Evolutionary conservation across 2,888 invertebrate species (phyloP).

Genomic region (Caenorhabditis zanzibari): DNA sequence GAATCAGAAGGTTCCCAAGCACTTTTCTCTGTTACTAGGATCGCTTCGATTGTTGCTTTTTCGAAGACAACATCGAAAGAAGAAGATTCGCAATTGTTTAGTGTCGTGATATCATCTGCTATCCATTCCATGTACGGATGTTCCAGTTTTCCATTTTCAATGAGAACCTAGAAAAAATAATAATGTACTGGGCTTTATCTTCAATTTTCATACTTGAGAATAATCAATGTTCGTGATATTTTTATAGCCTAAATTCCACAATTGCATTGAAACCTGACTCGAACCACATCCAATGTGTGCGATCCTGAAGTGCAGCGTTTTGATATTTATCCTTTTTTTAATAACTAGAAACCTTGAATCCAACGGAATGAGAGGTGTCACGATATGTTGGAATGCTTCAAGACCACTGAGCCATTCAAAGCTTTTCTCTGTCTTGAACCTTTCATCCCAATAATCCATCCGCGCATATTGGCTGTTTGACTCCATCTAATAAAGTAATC

Average conservation of each 20-base stretch:
- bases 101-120: conserved; percentile 84
- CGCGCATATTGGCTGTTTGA: conserved; percentile 72
- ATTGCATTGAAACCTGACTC: conserved; percentile 84
- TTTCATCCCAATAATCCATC: conserved; percentile 76
- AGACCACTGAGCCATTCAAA: conserved; percentile 78
- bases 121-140: conserved; percentile 84
- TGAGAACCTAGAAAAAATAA: conserved; percentile 53
- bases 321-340: background rate
- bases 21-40: conserved; percentile 84
- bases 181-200: background rate
- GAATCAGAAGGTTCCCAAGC: conserved; percentile 75
- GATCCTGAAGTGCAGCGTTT: conserved; percentile 65
- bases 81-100: conserved; percentile 76
- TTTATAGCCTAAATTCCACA: conserved; percentile 84
- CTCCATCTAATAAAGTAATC: conserved; percentile 61
- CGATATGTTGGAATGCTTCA: conserved; percentile 67
- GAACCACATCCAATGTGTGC: conserved; percentile 85
- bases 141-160: conserved; percentile 55
- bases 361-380: conserved; percentile 63
- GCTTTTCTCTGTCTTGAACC: conserved; percentile 74
- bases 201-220: conserved; percentile 79
- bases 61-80: conserved; percentile 85
- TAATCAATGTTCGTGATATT: conserved; percentile 85
- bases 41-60: conserved; percentile 85
- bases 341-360: conserved; percentile 58